Evolutionary conservation across 2,888 invertebrate species (phyloP).

Genomic region (Tachina grossa): DNA sequence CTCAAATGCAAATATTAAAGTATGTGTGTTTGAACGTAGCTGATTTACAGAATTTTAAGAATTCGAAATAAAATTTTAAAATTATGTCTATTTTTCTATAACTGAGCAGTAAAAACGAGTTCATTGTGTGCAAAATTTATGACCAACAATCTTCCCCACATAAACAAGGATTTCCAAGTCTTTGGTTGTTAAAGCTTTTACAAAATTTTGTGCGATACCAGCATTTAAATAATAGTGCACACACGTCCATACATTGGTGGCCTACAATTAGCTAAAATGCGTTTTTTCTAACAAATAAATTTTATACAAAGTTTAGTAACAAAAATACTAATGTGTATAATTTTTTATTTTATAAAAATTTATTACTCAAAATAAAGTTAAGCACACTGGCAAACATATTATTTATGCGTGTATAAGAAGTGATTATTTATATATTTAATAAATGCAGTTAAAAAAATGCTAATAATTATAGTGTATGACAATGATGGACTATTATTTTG

Average conservation of each 20-base stretch:
- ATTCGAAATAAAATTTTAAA: no score
- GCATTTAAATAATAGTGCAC: no score
- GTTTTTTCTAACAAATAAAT: slow-evolving; percentile 57
- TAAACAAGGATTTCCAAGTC: no score
- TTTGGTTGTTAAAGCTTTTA: no score
- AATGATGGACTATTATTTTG: slow-evolving; percentile 34
- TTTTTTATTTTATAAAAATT: background rate
- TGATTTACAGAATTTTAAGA: no score
- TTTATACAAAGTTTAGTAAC: slow-evolving; percentile 7
- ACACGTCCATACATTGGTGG: background rate
- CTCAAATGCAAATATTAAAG: no score
- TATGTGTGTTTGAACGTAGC: no score
- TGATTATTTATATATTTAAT: slow-evolving; percentile 24
- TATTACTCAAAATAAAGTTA: background rate
- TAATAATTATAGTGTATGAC: slow-evolving; percentile 23
- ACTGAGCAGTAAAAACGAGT: no score
- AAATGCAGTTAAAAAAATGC: slow-evolving; percentile 24
- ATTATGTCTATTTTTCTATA: no score
- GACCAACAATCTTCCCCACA: no score
- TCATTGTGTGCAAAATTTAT: no score
- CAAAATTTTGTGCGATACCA: no score
- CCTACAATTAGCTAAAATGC: slow-evolving; percentile 51
- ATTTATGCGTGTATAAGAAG: background rate
- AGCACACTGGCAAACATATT: background rate
- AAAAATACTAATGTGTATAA: slow-evolving; percentile 10